phyloP scores from a whole-genome alignment of 2,113 vertebrate genomes.

The Ceratotherium simum region DNA sequence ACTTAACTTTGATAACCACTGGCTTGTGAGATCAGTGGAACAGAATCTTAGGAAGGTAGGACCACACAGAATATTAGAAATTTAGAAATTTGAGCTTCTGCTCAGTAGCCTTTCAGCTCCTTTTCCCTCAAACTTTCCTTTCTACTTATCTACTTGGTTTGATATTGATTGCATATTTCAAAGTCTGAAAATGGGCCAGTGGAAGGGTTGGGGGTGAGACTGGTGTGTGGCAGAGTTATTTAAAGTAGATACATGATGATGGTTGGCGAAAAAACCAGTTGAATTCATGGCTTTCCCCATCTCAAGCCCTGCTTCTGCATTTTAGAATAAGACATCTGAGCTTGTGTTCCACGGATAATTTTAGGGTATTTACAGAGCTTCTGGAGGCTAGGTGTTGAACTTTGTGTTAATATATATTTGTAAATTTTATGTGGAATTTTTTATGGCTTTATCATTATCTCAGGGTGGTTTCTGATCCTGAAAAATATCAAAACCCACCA shows the following conservation, averaged over 20 bases:
- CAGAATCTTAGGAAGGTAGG: neutral
- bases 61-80: neutral
- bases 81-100: neutral
- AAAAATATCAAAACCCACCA: neutral
- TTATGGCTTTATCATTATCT: neutral
- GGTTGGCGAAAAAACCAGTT: neutral
- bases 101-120: neutral
- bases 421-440: neutral
- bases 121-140: neutral
- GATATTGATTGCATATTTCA: neutral
- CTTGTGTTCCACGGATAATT: neutral
- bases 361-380: neutral
- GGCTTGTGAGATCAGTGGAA: neutral
- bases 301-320: neutral
- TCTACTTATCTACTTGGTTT: neutral
- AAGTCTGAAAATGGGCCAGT: neutral
- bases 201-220: neutral
- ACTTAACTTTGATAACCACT: neutral
- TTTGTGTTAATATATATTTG: neutral
- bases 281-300: neutral
- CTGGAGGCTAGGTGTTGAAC: neutral
- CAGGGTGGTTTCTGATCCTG: neutral
- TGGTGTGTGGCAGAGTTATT: neutral
- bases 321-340: neutral
- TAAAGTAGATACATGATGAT: neutral